These are phyloP conservation scores for Rhipidura dahli DNA, from an alignment of 2,113 vertebrate genomes.

Conservation along the genomic window DNA sequence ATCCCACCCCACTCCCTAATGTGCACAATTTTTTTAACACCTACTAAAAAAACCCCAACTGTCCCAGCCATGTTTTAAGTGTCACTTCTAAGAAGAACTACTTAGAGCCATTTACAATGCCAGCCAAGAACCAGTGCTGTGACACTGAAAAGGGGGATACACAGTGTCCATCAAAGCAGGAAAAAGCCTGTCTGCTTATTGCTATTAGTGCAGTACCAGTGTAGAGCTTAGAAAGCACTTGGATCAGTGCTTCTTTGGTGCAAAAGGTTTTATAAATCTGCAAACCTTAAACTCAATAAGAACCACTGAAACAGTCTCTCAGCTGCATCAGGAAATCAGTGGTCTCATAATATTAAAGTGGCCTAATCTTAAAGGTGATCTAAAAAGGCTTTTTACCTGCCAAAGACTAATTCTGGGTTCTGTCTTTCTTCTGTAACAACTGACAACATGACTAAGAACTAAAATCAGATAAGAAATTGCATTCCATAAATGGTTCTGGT, in stretches of 20 bases:
- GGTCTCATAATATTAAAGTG: neutral
- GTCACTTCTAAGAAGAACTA: neutral
- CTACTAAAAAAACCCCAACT: neutral
- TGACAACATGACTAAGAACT: slow-evolving; percentile 23
- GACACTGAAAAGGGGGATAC: neutral
- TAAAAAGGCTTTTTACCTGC: slow-evolving; percentile 59
- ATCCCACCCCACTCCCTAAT: neutral
- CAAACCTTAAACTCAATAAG: neutral
- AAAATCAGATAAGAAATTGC: slow-evolving; percentile 52
- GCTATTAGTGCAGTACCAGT: neutral
- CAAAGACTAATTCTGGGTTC: slow-evolving; percentile 38
- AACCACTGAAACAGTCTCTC: slow-evolving; percentile 6
- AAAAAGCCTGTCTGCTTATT: neutral
- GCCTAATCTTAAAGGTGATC: slow-evolving; percentile 60
- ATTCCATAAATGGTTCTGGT: slow-evolving; percentile 52
- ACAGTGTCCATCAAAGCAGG: neutral
- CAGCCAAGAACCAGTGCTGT: neutral
- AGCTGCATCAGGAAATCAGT: slow-evolving; percentile 1
- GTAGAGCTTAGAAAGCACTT: neutral
- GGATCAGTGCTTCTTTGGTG: neutral
- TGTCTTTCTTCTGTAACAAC: slow-evolving; percentile 52
- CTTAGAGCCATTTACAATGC: neutral
- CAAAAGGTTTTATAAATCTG: neutral
- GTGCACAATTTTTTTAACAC: neutral
- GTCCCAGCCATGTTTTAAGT: neutral